phyloP scores from a whole-genome alignment of 2,113 vertebrate species.

The Otis tarda region DNA sequence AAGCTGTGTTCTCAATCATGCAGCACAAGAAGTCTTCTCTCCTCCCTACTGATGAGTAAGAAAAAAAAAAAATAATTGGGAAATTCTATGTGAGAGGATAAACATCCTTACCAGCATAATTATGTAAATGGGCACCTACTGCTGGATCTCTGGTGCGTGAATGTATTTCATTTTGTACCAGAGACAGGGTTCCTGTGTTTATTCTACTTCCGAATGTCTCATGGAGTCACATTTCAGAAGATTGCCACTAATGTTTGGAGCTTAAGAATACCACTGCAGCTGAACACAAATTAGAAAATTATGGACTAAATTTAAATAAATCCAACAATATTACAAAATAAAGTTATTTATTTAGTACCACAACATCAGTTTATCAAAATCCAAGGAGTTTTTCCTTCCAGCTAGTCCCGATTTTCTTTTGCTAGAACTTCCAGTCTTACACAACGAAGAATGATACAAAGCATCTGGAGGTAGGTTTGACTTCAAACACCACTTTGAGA shows the following conservation, averaged over 20 bases:
- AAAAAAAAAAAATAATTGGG: rapidly evolving
- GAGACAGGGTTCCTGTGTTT: not conserved
- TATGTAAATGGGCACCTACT: not conserved
- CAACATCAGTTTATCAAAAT: not conserved
- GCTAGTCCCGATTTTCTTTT: not conserved
- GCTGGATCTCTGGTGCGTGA: not conserved
- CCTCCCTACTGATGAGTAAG: not conserved
- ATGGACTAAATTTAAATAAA: not conserved
- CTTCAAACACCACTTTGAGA: not conserved
- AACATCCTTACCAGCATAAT: not conserved
- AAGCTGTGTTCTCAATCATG: not conserved
- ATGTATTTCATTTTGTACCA: not conserved
- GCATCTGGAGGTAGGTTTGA: not conserved
- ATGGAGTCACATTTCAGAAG: not conserved
- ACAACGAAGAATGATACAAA: not conserved
- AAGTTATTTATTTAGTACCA: not conserved
- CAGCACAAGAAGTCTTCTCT: not conserved
- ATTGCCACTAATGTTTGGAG: not conserved
- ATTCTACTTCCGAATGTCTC: not conserved
- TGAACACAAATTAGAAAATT: not conserved
- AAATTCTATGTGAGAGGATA: not conserved
- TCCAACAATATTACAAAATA: not conserved
- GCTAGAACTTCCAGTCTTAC: not conserved
- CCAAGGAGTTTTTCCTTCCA: not conserved
- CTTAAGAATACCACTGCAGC: not conserved